Evolutionary conservation across 2,113 vertebrate genomes (phyloP), one percentile per base, ranked within the genome.

Genomic region (Carassius gibelio): DNA sequence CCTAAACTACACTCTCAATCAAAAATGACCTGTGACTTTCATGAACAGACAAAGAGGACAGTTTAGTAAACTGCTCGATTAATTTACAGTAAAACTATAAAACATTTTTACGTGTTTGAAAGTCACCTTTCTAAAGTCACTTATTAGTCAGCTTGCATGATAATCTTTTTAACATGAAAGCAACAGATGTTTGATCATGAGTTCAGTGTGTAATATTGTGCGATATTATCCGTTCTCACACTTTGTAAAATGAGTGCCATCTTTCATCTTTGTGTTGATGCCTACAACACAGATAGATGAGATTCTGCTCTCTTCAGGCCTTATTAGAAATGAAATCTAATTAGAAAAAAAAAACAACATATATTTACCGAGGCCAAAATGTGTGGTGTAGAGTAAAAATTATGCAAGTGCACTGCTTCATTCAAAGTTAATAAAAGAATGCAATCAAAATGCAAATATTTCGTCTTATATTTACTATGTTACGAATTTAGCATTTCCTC

Each of bases 401-500:
- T 38, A 13, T 0, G 38, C 10, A 23, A 74, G 3, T 45, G 10
- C 38, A 14, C 71, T 13, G 38, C 71, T 74, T 74, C 21, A 45
- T 74, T 45, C 1, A 74, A 19, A 74, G 38, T 6, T 45, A 2
- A 72, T 72, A 23, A 72, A 72, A 45, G 36, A 72, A 45, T 72
- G 19, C 36, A 45, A 72, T 72, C 10, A 72, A 72, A 72, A 72
- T 45, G 38, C 69, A 72, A 72, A 72, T 71, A 38, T 21, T 38
- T 71, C 19, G 36, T 21, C 1, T 64, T 30, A 66, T 13, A 66
- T 11, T 15, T 8, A 11, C 14, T 30, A 6, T 15, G n/a, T 15
- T 30, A 30, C 9, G 1, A 4, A 57, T 36, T 57, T 36, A 3
- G 38, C 2, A 6, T 48, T 23, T 23, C 2, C 69, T 45, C 0